Conservation (phyloP, 2,797 vertebrate genomes). For the Margarornis squamiger region DNA sequence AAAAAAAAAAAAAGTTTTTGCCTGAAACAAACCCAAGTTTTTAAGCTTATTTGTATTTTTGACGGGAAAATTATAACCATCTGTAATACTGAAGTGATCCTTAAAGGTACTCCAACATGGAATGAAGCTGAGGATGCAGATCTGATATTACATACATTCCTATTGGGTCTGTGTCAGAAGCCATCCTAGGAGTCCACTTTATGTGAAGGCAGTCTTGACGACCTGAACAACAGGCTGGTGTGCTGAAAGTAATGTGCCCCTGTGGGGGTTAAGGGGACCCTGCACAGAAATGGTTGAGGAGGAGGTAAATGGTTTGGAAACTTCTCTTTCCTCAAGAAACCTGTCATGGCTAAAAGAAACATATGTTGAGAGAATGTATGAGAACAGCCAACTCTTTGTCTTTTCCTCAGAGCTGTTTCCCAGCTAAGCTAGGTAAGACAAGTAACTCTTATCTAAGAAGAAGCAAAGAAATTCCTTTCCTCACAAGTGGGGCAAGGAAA, state of each 20-base stretch:
- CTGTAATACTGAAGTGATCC: background rate
- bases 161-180: background rate
- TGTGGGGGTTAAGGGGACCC: too few species aligned
- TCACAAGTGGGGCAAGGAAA: too few species aligned
- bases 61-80: background rate
- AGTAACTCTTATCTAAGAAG: too few species aligned
- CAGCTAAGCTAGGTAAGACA: too few species aligned
- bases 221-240: background rate
- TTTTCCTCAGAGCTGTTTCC: too few species aligned
- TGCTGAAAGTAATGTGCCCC: background rate
- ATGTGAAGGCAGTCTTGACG: background rate
- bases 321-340: too few species aligned
- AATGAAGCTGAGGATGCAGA: background rate
- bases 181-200: background rate
- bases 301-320: too few species aligned
- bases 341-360: too few species aligned
- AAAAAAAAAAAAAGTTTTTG: background rate
- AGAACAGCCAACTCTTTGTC: too few species aligned
- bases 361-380: too few species aligned
- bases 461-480: too few species aligned
- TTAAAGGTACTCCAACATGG: background rate
- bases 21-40: background rate
- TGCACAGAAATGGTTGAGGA: too few species aligned
- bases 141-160: background rate
- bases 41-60: background rate